Evolutionary conservation across 2,113 vertebrate genomes (phyloP).

Genomic region (Ardeotis arabs): DNA sequence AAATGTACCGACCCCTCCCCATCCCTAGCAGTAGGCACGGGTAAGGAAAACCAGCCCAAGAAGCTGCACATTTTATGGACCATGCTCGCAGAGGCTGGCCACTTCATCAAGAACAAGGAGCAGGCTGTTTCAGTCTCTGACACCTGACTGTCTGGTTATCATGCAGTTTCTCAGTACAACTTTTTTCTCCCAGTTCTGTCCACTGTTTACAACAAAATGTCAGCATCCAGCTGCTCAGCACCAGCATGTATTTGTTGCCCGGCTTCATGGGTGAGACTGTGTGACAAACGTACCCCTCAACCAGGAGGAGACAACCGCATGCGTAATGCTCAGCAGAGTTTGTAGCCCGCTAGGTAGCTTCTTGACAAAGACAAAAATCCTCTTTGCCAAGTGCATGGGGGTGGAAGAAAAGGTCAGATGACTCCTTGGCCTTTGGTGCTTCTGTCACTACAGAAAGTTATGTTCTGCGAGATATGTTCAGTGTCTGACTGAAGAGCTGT

Average conservation of each 20-base stretch:
- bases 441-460: constrained; percentile 46
- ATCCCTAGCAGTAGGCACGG: fast-evolving
- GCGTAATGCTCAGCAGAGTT: background rate
- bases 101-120: background rate
- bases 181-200: background rate
- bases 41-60: background rate
- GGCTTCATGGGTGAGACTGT: background rate
- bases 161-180: background rate
- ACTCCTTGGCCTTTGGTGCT: constrained; percentile 57
- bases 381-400: constrained; percentile 13
- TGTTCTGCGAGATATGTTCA: constrained; percentile 8
- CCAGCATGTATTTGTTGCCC: background rate
- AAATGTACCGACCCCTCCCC: background rate
- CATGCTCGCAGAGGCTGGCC: fast-evolving
- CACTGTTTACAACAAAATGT: background rate
- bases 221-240: background rate
- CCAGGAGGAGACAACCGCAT: background rate
- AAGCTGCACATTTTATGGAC: background rate
- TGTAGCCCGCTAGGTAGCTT: background rate
- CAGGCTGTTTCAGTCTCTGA: background rate
- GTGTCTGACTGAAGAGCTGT: constrained; percentile 12
- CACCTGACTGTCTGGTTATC: background rate
- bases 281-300: background rate
- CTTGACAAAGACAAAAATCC: background rate
- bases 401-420: constrained; percentile 65